Base-by-base conservation (phyloP, 1,140 invertebrate genomes). In the Ruditapes philippinarum region DNA sequence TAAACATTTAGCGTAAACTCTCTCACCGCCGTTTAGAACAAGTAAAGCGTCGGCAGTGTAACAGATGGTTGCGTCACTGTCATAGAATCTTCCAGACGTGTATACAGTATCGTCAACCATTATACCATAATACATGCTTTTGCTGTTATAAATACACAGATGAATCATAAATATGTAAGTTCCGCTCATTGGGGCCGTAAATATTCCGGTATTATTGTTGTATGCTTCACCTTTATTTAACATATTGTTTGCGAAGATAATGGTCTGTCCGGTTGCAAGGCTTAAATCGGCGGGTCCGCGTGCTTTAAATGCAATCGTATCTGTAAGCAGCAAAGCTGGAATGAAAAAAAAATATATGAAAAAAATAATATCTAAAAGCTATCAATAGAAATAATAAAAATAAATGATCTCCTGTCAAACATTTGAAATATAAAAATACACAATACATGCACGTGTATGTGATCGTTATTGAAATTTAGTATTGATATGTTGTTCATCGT, bases 1-100 rank as follows among this genome's bases (percentile, higher is more conserved):
- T n/a, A 70, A 70, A 70, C 65, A 70, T 4, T 70, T 70, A 36
- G 51, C 74, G 14, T 42, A 78, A 31, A 78, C 74, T 28, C n/a
- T 78, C 4, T 54, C 28, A 4, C 42, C 40, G 22, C 7, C 74
- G 14, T 28, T 54, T 3, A 78, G 45, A 45, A 40, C 25, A 17
- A 49, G 0, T 17, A 78, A 51, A 78, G 40, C 74, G 28, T 78
- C 74, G 17, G 42, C 49, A 9, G 74, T 42, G 25, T 40, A n/a
- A 42, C 74, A 78, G 28, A 22, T 9, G 31, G 25, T 7, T 12
- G 42, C 25, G 42, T 19, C 7, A 7, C 31, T 28, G 7, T 78
- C 74, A n/a, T 78, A 78, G 33, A 28, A 31, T 25, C 7, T 28
- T 4, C 49, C 74, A n/a, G 74, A 51, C 40, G 74, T 78, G 19